phyloP scores from a whole-genome alignment of 2,113 vertebrate species.

The Galemys pyrenaicus region DNA sequence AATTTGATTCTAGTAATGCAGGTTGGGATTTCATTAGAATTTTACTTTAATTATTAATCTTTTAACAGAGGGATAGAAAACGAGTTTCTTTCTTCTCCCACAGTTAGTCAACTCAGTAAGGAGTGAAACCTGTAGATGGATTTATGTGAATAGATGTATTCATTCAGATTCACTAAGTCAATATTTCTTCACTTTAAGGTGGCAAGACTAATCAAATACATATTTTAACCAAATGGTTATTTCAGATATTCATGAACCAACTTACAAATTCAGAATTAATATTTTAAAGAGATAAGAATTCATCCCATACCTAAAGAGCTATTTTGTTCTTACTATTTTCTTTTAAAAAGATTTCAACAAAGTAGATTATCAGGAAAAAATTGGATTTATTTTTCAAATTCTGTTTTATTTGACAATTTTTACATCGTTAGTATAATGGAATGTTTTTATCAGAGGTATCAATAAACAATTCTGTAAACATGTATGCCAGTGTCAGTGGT shows the following conservation, averaged over 20 bases:
- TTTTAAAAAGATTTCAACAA: slow-evolving; percentile 23
- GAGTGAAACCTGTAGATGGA: neutral
- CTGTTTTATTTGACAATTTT: slow-evolving; percentile 37
- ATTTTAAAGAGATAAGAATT: slow-evolving; percentile 32
- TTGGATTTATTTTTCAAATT: slow-evolving; percentile 32
- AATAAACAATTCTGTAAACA: neutral
- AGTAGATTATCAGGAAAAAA: neutral
- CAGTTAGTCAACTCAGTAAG: neutral
- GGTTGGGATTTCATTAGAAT: neutral
- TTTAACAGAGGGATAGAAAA: neutral
- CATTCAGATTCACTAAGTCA: neutral
- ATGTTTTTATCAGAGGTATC: neutral
- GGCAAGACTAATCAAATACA: neutral
- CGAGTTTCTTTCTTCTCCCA: neutral
- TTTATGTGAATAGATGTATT: slow-evolving; percentile 23
- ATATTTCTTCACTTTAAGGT: slow-evolving; percentile 22
- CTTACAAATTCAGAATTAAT: slow-evolving; percentile 23
- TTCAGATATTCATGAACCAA: slow-evolving; percentile 3
- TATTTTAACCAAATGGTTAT: slow-evolving; percentile 24
- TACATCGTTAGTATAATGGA: neutral
- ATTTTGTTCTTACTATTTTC: neutral
- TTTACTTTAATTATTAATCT: slow-evolving; percentile 5
- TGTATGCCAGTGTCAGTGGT: neutral
- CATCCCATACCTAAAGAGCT: neutral
- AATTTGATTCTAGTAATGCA: neutral